These are phyloP conservation scores for Boulengeromyrus knoepffleri DNA, from an alignment of 2,113 vertebrate species.

Conservation along the genomic window DNA sequence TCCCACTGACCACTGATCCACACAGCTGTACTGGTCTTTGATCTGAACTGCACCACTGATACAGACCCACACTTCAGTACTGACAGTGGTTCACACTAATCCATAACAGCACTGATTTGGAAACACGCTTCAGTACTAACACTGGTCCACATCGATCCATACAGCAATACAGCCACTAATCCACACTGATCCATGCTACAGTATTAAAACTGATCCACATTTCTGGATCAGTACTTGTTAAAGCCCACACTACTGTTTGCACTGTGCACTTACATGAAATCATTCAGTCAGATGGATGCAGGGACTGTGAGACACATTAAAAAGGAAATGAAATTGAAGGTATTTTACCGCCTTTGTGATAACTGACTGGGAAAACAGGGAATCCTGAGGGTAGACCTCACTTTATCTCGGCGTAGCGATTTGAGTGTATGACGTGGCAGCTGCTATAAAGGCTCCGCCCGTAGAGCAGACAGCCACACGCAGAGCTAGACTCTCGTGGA, in stretches of 20 bases:
- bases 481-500: background rate
- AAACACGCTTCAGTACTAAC: background rate
- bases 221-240: background rate
- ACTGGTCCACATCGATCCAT: background rate
- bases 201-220: background rate
- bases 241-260: background rate
- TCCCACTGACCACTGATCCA: background rate
- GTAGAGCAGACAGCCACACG: background rate
- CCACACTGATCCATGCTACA: background rate
- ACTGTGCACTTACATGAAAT: background rate
- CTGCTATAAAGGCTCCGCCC: conserved; percentile 15
- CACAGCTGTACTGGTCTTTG: background rate
- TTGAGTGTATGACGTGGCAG: background rate
- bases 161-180: background rate
- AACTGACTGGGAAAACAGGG: background rate
- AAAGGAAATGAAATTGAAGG: background rate
- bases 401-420: background rate
- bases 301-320: background rate
- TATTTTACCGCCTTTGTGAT: background rate
- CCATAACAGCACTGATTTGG: background rate
- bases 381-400: background rate
- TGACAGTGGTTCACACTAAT: background rate
- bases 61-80: background rate
- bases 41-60: background rate
- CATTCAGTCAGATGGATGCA: background rate